Evolutionary conservation across 1,140 invertebrate genomes (phyloP).

Genomic region (Notospermus geniculatus): DNA sequence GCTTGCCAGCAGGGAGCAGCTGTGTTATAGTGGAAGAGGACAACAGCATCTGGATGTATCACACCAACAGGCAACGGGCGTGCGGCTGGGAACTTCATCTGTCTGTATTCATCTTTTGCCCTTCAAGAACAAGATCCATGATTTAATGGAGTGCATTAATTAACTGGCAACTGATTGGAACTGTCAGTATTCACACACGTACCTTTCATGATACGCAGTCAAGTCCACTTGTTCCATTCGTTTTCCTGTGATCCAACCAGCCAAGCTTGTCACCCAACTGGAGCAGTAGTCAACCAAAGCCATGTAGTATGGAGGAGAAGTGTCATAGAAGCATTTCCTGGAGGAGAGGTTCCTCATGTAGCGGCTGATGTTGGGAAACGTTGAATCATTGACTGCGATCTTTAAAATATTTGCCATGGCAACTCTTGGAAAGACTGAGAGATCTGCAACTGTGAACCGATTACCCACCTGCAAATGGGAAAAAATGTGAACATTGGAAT

Average conservation of each 20-base stretch:
- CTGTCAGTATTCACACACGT: too few relatives aligned
- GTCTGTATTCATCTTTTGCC: not conserved
- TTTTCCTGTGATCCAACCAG: constrained; percentile 2
- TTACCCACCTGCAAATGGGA: constrained; percentile 14
- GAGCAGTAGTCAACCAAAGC: not conserved
- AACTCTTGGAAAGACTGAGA: constrained; percentile 17
- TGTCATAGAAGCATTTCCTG: not conserved
- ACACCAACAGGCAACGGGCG: too few relatives aligned
- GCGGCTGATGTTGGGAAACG: constrained; percentile 16
- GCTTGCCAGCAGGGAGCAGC: constrained; percentile 13
- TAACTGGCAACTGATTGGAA: too few relatives aligned
- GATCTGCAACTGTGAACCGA: constrained; percentile 17
- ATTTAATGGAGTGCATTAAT: too few relatives aligned
- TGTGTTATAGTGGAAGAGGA: constrained; percentile 1
- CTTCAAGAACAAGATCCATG: not conserved
- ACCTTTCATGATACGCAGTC: constrained; percentile 5
- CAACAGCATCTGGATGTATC: too few relatives aligned
- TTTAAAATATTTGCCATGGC: constrained; percentile 13
- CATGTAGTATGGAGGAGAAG: not conserved
- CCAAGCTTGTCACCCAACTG: constrained; percentile 6
- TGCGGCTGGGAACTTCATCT: too few relatives aligned
- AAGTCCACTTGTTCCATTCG: constrained; percentile 11
- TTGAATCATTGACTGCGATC: constrained; percentile 4
- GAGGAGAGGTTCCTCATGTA: constrained; percentile 7
- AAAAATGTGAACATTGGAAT: too few relatives aligned